These are phyloP conservation scores for Callitettix versicolor DNA, from an alignment of 1,140 invertebrate genomes.

Conservation along the genomic window DNA sequence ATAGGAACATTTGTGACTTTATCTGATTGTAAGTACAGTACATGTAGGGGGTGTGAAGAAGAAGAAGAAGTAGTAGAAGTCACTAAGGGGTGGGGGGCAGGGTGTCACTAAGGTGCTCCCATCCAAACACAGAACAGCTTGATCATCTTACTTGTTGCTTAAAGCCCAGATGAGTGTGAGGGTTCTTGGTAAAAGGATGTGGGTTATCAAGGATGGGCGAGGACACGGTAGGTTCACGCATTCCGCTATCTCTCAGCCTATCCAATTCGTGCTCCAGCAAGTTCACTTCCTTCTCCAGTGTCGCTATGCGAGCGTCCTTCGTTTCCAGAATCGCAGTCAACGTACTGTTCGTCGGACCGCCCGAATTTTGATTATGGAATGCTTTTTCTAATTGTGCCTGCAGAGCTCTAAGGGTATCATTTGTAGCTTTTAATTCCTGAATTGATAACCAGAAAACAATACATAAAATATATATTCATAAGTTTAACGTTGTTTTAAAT, in stretches of 20 bases:
- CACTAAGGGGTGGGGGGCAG: not conserved
- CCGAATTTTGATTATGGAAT: slow-evolving; percentile 45
- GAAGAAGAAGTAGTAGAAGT: not conserved
- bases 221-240: slow-evolving; percentile 30
- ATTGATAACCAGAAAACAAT: slow-evolving; percentile 21
- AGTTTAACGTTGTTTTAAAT: too few relatives aligned
- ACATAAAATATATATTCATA: not conserved
- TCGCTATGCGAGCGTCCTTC: slow-evolving; percentile 74
- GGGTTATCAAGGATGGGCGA: slow-evolving; percentile 10
- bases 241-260: slow-evolving; percentile 44
- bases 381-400: slow-evolving; percentile 65
- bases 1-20: too few relatives aligned
- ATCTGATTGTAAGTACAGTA: too few relatives aligned
- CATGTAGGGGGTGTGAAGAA: too few relatives aligned
- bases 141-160: slow-evolving; percentile 61
- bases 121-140: not conserved
- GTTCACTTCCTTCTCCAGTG: slow-evolving; percentile 70
- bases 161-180: slow-evolving; percentile 32
- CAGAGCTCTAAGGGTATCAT: slow-evolving; percentile 65
- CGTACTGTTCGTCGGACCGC: slow-evolving; percentile 47
- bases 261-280: slow-evolving; percentile 59
- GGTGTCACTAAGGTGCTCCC: not conserved
- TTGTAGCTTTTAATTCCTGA: slow-evolving; percentile 70
- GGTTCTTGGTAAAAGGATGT: slow-evolving; percentile 4
- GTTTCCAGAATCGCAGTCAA: slow-evolving; percentile 67